Base-by-base conservation (phyloP, 1,140 invertebrate species). In the Drosophila lowei region DNA sequence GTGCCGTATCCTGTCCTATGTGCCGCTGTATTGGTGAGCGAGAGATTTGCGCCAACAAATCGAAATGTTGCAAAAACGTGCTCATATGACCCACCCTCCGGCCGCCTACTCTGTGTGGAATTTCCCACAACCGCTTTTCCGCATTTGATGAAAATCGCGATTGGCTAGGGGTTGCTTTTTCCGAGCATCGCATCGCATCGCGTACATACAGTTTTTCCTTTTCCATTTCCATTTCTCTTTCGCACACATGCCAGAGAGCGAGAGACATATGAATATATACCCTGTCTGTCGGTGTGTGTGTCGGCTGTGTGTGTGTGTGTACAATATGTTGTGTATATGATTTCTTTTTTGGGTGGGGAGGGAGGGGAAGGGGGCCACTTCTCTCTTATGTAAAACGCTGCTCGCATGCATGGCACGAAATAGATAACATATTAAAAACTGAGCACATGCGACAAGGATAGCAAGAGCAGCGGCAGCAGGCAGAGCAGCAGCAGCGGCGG, bases 371-470 rank as follows among this genome's bases (percentile, higher is more conserved):
- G 11, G 34, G 11, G 5, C 55, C 49, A 42, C 48, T 34, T 52
- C 7, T 62, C 44, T 62, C 42, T 64, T 89, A 90, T 90, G 76
- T 90, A 90, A 70, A 77, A 89, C 72, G 70, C 66, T 66, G 70
- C 64, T 58, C 16, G 66, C 79, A 90, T 86, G 88, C 79, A 85
- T 73, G 66, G 72, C 72, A 54, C 65, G 72, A 85, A 89, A 90
- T 79, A 90, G 86, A 90, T 88, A 90, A 90, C 88, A 90, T 88
- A 86, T 86, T 83, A 81, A 88, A 83, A 78, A 71, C 77, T 77
- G 79, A 72, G 78, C 81, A 86, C 83, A 86, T 86, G 77, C 78
- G 83, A 86, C 52, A 72, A 75, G 74, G 81, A 86, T 34, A 72
- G 70, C 74, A 67, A 74, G 34, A 57, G 46, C 28, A 50, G 18